Evolutionary conservation across 1,140 invertebrate species (phyloP), one percentile per base, ranked within the genome.

Genomic region (Drosophila ambigua): DNA sequence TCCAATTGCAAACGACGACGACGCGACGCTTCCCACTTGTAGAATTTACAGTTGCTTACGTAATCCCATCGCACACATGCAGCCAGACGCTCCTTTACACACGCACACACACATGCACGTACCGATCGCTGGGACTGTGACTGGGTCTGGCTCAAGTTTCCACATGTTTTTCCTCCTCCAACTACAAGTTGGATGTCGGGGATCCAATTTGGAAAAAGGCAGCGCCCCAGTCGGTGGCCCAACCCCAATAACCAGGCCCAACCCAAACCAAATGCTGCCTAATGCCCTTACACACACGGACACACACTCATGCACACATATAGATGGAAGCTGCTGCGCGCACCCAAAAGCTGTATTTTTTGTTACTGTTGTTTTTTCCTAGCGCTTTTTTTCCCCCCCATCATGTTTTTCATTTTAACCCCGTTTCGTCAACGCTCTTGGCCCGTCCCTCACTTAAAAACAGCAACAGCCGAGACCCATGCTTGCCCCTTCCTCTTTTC

Each of bases 401-500:
- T 85, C 79, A 68, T 75, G 83, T 87, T 87, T 87, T 87, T 87
- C 83, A 79, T 88, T 87, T 88, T 88, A 87, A 87, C 83, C 82
- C 82, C 82, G 82, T 87, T 85, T 85, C 83, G 78, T 80, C 76
- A 78, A 78, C 76, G 72, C 61, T 73, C 68, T 65, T 77, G 78
- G 57, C 73, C 72, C 61, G 64, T 59, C 69, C 67, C 67, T 60
- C 59, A 46, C 66, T 65, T 8, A 53, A 53, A 16, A 53, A 28
- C 51, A 39, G 11, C 35, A 13, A 39, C 35, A 39, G 35, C 54
- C 54, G 41, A 39, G 44, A 53, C 28, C 59, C 52, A 58, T 49
- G 52, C 58, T 44, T 45, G 15, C 23, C 7, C 31, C 35, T 41
- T 35, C n/a, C 7, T 39, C 35, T 39, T 39, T 13, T 39, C 24